phyloP scores from a whole-genome alignment of 1,140 invertebrate genomes.

The Wiebesia pumilae region DNA sequence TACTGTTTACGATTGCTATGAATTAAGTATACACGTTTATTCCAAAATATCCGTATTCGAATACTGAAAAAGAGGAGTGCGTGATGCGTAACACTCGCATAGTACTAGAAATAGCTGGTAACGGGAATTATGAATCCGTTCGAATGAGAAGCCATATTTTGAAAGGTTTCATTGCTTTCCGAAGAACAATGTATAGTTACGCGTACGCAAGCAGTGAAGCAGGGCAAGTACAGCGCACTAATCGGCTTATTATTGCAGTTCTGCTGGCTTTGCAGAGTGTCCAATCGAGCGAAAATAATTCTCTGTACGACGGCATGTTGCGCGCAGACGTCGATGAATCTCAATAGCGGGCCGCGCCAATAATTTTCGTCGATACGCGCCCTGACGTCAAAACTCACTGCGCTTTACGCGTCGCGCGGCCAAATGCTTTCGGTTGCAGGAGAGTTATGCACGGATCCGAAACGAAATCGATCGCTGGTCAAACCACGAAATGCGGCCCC shows the following conservation, averaged over 20 bases:
- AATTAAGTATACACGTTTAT: background rate
- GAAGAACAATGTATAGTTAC: background rate
- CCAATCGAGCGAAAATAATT: conserved; percentile 40
- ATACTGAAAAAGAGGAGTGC: background rate
- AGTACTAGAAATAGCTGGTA: background rate
- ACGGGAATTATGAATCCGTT: background rate
- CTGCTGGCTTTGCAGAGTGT: conserved; percentile 4
- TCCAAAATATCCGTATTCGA: background rate
- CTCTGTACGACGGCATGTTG: background rate
- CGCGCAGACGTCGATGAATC: background rate
- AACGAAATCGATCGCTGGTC: background rate
- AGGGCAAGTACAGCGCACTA: background rate
- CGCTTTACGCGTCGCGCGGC: background rate
- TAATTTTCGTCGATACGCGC: background rate
- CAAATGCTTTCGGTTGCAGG: too few relatives aligned
- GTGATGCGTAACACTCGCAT: background rate
- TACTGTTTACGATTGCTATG: background rate
- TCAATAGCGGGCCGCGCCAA: background rate
- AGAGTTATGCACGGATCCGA: too few relatives aligned
- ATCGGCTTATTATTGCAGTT: conserved; percentile 41
- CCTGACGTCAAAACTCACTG: background rate
- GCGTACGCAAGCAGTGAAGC: background rate
- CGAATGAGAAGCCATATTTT: conserved; percentile 20
- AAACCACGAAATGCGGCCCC: background rate
- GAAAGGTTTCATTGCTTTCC: conserved; percentile 8